Evolutionary conservation across 2,797 vertebrate genomes (phyloP).

Genomic region (Odontamblyopus lacepedii): DNA sequence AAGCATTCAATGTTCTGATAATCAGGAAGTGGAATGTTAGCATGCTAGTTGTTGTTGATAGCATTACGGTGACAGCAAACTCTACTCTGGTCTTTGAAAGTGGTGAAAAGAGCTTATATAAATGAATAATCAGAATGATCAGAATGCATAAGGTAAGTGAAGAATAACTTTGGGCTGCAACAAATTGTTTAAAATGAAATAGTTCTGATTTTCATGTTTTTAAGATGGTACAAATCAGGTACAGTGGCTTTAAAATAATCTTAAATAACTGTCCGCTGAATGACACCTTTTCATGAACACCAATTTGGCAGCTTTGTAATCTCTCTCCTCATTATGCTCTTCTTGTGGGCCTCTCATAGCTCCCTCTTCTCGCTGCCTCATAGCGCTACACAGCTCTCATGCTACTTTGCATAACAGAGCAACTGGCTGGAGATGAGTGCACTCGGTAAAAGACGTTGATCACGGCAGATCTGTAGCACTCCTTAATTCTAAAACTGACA

Average conservation of each 20-base stretch:
- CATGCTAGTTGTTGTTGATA: no score
- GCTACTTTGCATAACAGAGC: conserved; percentile 67
- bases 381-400: conserved; percentile 47
- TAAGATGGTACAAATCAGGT: no score
- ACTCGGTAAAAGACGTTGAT: conserved; percentile 58
- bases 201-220: no score
- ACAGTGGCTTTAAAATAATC: neutral
- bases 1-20: no score
- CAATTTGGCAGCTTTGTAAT: conserved; percentile 11
- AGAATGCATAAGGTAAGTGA: no score
- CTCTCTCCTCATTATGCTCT: conserved; percentile 32
- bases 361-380: conserved; percentile 42
- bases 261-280: neutral
- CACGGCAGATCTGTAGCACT: conserved; percentile 48
- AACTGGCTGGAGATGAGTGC: conserved; percentile 59
- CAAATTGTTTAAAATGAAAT: no score
- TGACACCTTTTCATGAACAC: neutral
- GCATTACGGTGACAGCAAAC: no score
- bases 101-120: no score
- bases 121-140: no score
- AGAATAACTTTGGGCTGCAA: no score
- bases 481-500: conserved; percentile 31
- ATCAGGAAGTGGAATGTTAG: no score
- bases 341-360: conserved; percentile 33
- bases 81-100: no score